Conservation (phyloP, 53 echinoderm and acorn worm genomes). For the Antedon mediterranea region DNA sequence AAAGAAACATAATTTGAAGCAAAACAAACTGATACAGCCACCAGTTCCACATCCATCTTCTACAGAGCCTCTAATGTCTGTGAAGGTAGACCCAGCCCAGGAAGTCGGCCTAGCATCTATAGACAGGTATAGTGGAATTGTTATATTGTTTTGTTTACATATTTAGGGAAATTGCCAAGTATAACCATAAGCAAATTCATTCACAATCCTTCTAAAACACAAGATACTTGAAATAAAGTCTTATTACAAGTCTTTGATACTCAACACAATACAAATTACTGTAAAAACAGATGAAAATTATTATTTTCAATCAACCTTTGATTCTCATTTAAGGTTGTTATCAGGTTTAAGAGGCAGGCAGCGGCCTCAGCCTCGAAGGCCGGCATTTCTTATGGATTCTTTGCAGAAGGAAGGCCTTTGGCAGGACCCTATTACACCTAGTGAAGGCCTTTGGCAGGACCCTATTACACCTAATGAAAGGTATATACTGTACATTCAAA, state of each 20-base stretch:
- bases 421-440: neutral
- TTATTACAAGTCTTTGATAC: too few relatives aligned
- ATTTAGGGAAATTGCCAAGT: too few relatives aligned
- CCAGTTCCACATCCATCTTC: neutral
- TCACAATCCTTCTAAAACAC: too few relatives aligned
- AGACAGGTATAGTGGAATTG: too few relatives aligned
- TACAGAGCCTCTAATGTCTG: neutral
- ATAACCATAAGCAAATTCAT: too few relatives aligned
- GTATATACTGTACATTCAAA: too few relatives aligned
- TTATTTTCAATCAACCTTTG: neutral
- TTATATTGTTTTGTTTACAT: too few relatives aligned
- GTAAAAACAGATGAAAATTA: too few relatives aligned
- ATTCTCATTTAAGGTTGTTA: neutral
- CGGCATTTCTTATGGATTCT: constrained; percentile 62
- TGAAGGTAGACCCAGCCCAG: neutral
- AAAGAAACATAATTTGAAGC: neutral
- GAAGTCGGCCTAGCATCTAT: neutral
- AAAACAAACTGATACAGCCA: neutral
- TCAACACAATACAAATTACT: too few relatives aligned
- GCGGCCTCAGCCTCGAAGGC: constrained; percentile 59
- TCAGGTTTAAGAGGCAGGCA: neutral
- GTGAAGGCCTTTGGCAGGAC: constrained; percentile 52
- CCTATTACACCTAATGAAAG: too few relatives aligned
- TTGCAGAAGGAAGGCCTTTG: constrained; percentile 70
- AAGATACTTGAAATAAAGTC: too few relatives aligned